These are phyloP conservation scores for Hanleya hanleyi DNA, from an alignment of 2,888 invertebrate species.

Conservation along the genomic window DNA sequence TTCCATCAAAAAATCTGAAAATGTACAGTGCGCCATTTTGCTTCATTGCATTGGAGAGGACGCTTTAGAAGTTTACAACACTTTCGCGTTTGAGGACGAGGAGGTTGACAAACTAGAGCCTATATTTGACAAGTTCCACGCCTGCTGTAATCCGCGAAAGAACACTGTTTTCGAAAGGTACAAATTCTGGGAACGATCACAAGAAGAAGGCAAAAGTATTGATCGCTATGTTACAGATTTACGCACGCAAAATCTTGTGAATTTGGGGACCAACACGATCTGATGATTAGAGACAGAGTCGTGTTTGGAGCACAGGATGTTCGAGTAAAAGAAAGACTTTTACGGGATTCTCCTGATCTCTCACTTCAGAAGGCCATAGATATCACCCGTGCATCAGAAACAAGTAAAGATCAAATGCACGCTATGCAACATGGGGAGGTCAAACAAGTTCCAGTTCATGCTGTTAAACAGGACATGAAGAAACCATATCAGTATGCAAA, in stretches of 20 bases:
- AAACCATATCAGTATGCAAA: background rate
- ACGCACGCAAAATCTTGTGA: conserved; percentile 21
- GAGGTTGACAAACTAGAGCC: conserved; percentile 9
- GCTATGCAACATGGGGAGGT: background rate
- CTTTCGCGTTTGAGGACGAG: conserved; percentile 10
- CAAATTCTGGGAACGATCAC: conserved; percentile 15
- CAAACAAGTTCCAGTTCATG: background rate
- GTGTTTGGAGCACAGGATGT: conserved; percentile 16
- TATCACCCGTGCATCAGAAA: conserved; percentile 29
- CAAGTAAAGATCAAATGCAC: conserved; percentile 17
- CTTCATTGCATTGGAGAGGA: conserved; percentile 22
- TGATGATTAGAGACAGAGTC: conserved; percentile 24
- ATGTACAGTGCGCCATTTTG: conserved; percentile 18
- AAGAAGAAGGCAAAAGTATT: conserved; percentile 19
- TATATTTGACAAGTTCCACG: too few relatives aligned
- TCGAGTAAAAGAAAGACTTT: conserved; percentile 18
- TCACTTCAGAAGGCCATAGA: conserved; percentile 18
- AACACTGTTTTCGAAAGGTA: conserved; percentile 27
- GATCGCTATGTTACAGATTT: conserved; percentile 27
- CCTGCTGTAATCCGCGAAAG: conserved; percentile 27
- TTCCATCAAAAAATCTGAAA: background rate
- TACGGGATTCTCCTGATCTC: conserved; percentile 21
- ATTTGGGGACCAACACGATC: conserved; percentile 22
- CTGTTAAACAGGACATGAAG: background rate
- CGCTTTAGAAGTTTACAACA: conserved; percentile 25